These are phyloP conservation scores for Gasterosteus nipponicus DNA, from an alignment of 2,113 vertebrate species.

Conservation along the genomic window DNA sequence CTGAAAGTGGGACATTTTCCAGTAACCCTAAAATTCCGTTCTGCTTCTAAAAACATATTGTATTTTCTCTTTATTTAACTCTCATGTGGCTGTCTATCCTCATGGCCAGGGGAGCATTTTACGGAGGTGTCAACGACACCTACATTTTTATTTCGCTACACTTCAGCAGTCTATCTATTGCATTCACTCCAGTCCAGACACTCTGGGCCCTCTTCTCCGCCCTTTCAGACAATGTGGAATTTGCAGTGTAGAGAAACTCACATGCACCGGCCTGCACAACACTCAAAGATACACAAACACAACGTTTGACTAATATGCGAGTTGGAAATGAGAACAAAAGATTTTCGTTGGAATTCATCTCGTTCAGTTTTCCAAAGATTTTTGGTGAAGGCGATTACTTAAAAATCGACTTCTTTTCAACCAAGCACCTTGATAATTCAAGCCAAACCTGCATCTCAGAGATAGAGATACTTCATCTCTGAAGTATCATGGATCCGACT, in stretches of 20 bases:
- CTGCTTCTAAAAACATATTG: constrained; percentile 2
- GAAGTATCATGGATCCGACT: not conserved
- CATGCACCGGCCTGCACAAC: not conserved
- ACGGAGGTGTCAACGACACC: constrained; percentile 40
- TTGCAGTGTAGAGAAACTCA: constrained; percentile 32
- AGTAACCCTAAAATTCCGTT: not conserved
- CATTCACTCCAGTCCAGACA: constrained; percentile 44
- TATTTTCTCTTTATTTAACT: not conserved
- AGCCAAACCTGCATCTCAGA: not conserved
- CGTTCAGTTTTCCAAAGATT: not conserved
- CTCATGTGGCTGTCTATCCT: constrained; percentile 36
- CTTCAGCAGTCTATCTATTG: constrained; percentile 58
- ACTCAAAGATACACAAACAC: constrained; percentile 14
- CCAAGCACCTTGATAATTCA: not conserved
- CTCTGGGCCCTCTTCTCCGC: constrained; percentile 44
- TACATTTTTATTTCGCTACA: constrained; percentile 60
- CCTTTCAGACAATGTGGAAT: constrained; percentile 51
- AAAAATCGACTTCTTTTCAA: not conserved
- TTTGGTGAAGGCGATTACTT: not conserved
- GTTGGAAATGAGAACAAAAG: constrained; percentile 13
- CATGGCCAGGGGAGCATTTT: constrained; percentile 39
- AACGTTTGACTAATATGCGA: constrained; percentile 18
- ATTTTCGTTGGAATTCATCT: not conserved
- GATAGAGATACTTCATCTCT: not conserved
- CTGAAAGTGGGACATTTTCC: constrained; percentile 3